Base-by-base conservation (phyloP, 1,140 invertebrate genomes). In the Drosophila bifasciata region DNA sequence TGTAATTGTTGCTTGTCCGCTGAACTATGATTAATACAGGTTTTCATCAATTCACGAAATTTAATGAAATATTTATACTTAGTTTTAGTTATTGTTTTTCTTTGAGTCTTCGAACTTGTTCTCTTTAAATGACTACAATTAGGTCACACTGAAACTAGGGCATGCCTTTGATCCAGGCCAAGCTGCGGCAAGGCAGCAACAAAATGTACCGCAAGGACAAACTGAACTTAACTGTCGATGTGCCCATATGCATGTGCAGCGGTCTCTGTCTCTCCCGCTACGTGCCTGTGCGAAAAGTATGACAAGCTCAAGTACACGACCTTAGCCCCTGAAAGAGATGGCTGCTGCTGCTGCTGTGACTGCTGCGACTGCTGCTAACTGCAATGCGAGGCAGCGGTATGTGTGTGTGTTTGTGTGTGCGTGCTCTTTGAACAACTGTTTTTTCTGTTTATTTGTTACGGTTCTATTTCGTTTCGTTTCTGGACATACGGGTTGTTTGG, bases 291-390 rank as follows among this genome's bases (percentile, higher is more conserved):
- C 62, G 25, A 67, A 56, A 66, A 71, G 46, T 67, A 43, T 71
- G 71, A 66, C 72, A 78, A 83, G 84, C 83, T 83, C 83, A 86
- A 88, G 83, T 88, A 83, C 78, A 83, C 75, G 78, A 86, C 83
- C 83, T 86, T 88, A 83, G 83, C 71, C 83, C 76, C 52, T 48
- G 67, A 23, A 43, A 68, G 25, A 25, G 63, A 58, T 28, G 52
- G 53, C 39, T 57, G 43, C 23, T 56, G 60, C 28, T 28, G 48
- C 48, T 40, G 64, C 51, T 46, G 32, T n/a, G 44, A 19, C 17
- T 57, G 43, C 23, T 56, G 60, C 28, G 39, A 41, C 48, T 40
- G 64, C 51, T 46, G 32, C 44, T 19, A 36, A 45, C 62, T 32
- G 66, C 64, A 45, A 25, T 36, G 28, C 63, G 53, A 49, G 41